Percentiles rank a stretch among this genome's conserved stretches.
Evolutionary conservation across 2,797 vertebrate species (phyloP).

Genomic region (Oreochromis mossambicus): DNA sequence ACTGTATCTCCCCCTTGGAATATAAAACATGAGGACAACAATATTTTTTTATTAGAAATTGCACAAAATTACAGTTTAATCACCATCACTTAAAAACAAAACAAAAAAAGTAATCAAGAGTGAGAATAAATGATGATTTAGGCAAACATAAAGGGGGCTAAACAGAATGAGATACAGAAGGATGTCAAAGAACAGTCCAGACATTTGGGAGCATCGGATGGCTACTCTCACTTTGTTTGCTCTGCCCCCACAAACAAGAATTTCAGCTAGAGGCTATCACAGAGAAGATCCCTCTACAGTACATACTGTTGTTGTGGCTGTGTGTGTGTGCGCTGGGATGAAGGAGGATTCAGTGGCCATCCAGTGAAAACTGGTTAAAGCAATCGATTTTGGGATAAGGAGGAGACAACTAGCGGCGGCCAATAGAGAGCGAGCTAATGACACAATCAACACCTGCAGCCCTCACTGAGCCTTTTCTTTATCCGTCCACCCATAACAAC

Average conservation of each 20-base stretch:
- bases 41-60: neutral
- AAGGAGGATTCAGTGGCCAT: conserved; percentile 33
- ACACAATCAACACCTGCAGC: conserved; percentile 77
- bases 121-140: neutral
- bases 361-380: conserved; percentile 71
- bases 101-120: neutral
- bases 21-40: neutral
- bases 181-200: conserved; percentile 14
- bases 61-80: neutral
- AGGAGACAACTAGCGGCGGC: conserved; percentile 62
- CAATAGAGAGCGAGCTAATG: conserved; percentile 72
- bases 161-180: neutral
- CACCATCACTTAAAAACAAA: neutral
- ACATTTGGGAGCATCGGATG: conserved; percentile 8
- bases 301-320: conserved; percentile 37
- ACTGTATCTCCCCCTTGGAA: neutral
- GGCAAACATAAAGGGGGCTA: neutral
- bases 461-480: conserved; percentile 62
- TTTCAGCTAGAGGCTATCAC: conserved; percentile 50
- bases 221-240: conserved; percentile 25
- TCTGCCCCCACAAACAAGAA: conserved; percentile 49
- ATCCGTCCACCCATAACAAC: conserved; percentile 65
- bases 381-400: conserved; percentile 65
- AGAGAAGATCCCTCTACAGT: conserved; percentile 27
- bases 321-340: neutral